Conservation (phyloP, 2,888 invertebrate species). For the Taphrorychus bicolor region DNA sequence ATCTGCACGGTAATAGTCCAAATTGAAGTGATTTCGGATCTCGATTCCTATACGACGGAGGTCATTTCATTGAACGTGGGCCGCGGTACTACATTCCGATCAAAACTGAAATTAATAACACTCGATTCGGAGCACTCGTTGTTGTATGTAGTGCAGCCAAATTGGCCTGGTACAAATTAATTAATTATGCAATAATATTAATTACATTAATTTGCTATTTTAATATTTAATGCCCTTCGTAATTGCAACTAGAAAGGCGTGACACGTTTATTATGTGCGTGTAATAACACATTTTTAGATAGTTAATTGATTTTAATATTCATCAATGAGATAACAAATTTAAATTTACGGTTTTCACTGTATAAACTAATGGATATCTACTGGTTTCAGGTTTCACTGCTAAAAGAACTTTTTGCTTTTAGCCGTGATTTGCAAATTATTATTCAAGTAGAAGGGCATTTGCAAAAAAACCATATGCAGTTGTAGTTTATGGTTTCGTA, state of each 20-base stretch:
- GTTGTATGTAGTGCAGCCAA: too few species aligned
- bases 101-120: not conserved
- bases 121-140: not conserved
- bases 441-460: not conserved
- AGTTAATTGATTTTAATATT: not conserved
- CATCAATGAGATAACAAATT: not conserved
- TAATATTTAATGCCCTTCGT: not conserved
- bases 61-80: not conserved
- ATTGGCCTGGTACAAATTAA: not conserved
- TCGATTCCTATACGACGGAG: not conserved
- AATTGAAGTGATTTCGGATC: slow-evolving; percentile 1
- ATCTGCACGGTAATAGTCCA: not conserved
- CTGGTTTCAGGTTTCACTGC: not conserved
- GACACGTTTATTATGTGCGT: not conserved
- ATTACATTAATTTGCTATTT: not conserved
- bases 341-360: not conserved
- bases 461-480: not conserved
- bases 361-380: not conserved
- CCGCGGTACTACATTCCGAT: not conserved
- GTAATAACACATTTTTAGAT: not conserved
- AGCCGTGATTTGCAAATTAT: not conserved
- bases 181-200: not conserved
- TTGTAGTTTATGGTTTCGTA: not conserved
- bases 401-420: not conserved
- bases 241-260: not conserved